Evolutionary conservation across 64 coral and sea anemone genomes (phyloP).

Genomic region (Montipora cactus): DNA sequence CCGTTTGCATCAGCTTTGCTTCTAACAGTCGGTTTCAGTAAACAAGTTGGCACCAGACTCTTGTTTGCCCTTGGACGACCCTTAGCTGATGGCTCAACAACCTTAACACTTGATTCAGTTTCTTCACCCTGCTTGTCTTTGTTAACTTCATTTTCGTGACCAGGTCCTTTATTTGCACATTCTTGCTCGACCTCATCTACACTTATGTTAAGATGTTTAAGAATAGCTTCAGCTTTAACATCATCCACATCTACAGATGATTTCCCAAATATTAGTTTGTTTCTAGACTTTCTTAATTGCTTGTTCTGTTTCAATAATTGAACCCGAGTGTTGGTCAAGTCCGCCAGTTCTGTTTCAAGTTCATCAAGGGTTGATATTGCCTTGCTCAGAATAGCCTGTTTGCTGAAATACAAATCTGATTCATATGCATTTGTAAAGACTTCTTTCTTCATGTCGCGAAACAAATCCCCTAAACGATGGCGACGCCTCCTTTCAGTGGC

Average conservation of each 20-base stretch:
- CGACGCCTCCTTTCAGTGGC: slow-evolving; percentile 87
- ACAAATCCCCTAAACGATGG: slow-evolving; percentile 79
- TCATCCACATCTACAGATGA: slow-evolving; percentile 2
- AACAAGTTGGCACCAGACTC: slow-evolving; percentile 3
- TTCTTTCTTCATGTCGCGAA: slow-evolving; percentile 71
- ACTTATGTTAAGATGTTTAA: slow-evolving; percentile 16
- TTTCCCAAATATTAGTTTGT: slow-evolving; percentile 58
- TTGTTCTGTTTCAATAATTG: slow-evolving; percentile 63
- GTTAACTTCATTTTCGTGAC: not conserved
- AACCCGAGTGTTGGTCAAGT: slow-evolving; percentile 36
- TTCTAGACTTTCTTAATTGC: slow-evolving; percentile 27
- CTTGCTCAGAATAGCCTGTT: slow-evolving; percentile 86
- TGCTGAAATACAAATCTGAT: slow-evolving; percentile 80
- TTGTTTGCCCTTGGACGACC: slow-evolving; percentile 43
- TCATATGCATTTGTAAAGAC: slow-evolving; percentile 63
- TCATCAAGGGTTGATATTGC: slow-evolving; percentile 54
- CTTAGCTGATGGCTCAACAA: slow-evolving; percentile 15
- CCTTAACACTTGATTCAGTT: not conserved
- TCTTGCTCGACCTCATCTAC: not conserved
- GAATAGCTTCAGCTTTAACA: slow-evolving; percentile 43
- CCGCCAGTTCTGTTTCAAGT: not conserved
- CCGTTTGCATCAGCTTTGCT: not conserved
- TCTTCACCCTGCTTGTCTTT: not conserved
- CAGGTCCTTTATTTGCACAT: not conserved
- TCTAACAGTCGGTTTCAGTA: not conserved